phyloP scores from a whole-genome alignment of 1,140 invertebrate species.

The roundworm (Caenorhabditis elegans) region DNA sequence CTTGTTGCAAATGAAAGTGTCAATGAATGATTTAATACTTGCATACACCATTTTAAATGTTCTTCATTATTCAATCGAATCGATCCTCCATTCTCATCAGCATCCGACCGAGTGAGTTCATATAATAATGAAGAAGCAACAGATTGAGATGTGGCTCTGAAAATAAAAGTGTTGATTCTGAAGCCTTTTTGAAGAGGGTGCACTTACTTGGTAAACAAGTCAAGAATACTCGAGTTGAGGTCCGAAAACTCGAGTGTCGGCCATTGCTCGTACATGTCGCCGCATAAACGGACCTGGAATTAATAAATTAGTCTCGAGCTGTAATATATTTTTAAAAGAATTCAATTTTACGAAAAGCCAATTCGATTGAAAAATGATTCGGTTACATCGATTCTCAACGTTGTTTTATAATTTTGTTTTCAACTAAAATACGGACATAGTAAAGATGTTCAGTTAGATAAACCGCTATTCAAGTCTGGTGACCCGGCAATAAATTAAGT shows the following conservation, averaged over 20 bases:
- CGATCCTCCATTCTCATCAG: neutral
- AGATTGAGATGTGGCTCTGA: slow-evolving; percentile 18
- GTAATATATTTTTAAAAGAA: too few species aligned
- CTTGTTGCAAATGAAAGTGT: slow-evolving; percentile 43
- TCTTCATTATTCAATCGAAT: slow-evolving; percentile 29
- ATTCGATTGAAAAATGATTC: neutral
- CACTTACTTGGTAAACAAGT: slow-evolving; percentile 41
- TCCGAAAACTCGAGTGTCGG: slow-evolving; percentile 51
- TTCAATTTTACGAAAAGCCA: too few species aligned
- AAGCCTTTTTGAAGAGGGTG: neutral
- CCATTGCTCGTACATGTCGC: slow-evolving; percentile 53
- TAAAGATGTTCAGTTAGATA: neutral
- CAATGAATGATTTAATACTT: slow-evolving; percentile 47
- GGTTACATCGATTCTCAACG: neutral
- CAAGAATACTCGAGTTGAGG: slow-evolving; percentile 47
- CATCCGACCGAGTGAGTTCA: neutral
- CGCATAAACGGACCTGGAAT: slow-evolving; percentile 16
- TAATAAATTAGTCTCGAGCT: too few species aligned
- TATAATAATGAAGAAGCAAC: slow-evolving; percentile 8
- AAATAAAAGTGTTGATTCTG: neutral
- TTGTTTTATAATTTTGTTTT: too few species aligned
- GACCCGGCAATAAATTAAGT: too few species aligned
- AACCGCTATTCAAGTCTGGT: neutral
- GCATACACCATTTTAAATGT: slow-evolving; percentile 44
- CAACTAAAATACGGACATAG: neutral